phyloP scores from a whole-genome alignment of 1,140 invertebrate genomes.

The Drosophila tani region DNA sequence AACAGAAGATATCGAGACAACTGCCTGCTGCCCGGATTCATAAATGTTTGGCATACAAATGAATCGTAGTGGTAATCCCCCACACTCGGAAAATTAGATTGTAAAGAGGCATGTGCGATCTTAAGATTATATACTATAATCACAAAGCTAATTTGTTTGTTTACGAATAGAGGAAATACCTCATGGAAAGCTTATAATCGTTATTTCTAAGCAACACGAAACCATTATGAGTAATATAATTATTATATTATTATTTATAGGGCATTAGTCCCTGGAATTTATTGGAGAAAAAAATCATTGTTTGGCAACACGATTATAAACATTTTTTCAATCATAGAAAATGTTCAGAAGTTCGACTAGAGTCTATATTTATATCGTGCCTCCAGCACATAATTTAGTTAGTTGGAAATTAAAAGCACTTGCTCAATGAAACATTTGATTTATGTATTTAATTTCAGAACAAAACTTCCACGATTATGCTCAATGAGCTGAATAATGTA shows the following conservation, averaged over 20 bases:
- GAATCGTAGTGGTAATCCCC: slow-evolving; percentile 14
- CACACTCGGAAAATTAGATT: background rate
- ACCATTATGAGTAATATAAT: background rate
- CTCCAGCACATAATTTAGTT: too few species aligned
- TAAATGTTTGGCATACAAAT: slow-evolving; percentile 51
- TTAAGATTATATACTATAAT: background rate
- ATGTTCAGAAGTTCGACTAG: background rate
- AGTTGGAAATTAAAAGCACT: too few species aligned
- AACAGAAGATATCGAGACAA: slow-evolving; percentile 29
- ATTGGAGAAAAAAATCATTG: background rate
- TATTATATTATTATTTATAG: background rate
- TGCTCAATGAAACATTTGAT: too few species aligned
- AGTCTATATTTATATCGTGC: too few species aligned
- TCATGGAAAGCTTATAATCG: background rate
- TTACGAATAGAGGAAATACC: background rate
- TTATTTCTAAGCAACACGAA: background rate
- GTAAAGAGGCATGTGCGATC: background rate
- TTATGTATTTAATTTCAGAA: too few species aligned
- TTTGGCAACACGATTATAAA: too few species aligned
- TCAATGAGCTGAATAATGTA: too few species aligned
- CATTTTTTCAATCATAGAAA: too few species aligned
- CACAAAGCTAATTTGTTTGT: background rate
- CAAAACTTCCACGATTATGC: too few species aligned
- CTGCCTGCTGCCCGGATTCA: slow-evolving; percentile 32
- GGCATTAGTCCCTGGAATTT: background rate